Evolutionary conservation across 2,797 vertebrate species (phyloP).

Genomic region (Aplochiton taeniatus): DNA sequence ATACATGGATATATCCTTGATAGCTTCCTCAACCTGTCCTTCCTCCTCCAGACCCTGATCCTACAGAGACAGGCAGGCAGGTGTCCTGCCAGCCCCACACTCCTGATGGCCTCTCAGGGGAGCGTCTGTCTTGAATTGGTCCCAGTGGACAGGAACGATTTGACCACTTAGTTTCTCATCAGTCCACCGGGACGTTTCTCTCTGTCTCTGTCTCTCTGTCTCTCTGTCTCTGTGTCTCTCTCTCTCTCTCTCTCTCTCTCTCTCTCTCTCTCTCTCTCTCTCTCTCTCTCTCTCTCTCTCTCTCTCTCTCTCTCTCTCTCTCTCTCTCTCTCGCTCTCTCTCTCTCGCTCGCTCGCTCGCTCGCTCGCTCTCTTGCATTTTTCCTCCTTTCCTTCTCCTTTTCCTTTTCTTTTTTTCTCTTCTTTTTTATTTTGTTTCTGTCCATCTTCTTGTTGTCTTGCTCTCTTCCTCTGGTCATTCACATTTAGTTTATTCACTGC

Average conservation of each 20-base stretch:
- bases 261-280: slow-evolving; percentile 23
- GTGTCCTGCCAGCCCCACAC: not conserved
- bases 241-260: not conserved
- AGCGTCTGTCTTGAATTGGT: slow-evolving; percentile 5
- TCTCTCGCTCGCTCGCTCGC: not conserved
- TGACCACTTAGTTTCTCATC: slow-evolving; percentile 9
- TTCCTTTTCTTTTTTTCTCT: not conserved
- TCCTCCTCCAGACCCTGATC: not conserved
- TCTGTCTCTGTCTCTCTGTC: not conserved
- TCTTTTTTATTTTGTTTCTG: too few species aligned
- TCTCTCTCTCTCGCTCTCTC: slow-evolving; percentile 12
- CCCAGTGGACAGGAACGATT: not conserved
- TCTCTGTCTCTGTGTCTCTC: not conserved
- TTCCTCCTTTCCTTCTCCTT: too few species aligned
- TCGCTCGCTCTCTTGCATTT: not conserved
- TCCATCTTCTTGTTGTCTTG: too few species aligned
- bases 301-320: slow-evolving; percentile 1
- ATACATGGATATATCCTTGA: not conserved
- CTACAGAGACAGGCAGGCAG: not conserved
- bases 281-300: slow-evolving; percentile 11
- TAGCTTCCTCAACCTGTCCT: not conserved
- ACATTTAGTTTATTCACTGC: too few species aligned
- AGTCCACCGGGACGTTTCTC: slow-evolving; percentile 8
- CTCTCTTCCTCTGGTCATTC: too few species aligned
- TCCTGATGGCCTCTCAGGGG: slow-evolving; percentile 3